These are phyloP conservation scores for Trogon surrucura DNA, from an alignment of 2,113 vertebrate species.

Conservation along the genomic window DNA sequence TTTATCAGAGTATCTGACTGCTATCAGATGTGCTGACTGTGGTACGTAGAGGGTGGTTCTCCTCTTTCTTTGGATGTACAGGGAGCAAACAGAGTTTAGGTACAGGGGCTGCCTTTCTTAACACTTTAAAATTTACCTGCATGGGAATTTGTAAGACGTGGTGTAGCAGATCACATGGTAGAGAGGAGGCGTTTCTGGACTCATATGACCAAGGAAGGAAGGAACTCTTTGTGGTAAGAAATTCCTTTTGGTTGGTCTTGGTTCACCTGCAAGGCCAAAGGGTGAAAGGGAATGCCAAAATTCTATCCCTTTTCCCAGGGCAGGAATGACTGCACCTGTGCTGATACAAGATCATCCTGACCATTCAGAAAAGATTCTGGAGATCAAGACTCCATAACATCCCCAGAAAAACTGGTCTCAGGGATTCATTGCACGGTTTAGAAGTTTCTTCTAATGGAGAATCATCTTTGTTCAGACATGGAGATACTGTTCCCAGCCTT, in stretches of 20 bases:
- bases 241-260: neutral
- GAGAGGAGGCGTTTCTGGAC: neutral
- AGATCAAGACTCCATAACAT: neutral
- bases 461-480: neutral
- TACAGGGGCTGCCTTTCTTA: neutral
- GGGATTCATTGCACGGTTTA: neutral
- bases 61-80: neutral
- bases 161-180: accelerated
- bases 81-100: neutral
- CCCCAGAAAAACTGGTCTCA: neutral
- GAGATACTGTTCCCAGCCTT: neutral
- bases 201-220: neutral
- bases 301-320: neutral
- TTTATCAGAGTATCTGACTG: neutral
- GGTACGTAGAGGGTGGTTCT: neutral
- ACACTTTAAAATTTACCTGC: neutral
- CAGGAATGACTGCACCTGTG: neutral
- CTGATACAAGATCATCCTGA: neutral
- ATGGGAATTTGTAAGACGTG: neutral
- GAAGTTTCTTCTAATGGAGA: neutral
- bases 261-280: neutral
- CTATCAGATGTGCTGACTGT: neutral
- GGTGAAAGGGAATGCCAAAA: neutral
- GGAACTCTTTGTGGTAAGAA: accelerated
- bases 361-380: neutral